Percentiles rank a stretch among this genome's conserved stretches.
Conservation (phyloP, 2,113 vertebrate species). For the Microcebus ravelobensis region DNA sequence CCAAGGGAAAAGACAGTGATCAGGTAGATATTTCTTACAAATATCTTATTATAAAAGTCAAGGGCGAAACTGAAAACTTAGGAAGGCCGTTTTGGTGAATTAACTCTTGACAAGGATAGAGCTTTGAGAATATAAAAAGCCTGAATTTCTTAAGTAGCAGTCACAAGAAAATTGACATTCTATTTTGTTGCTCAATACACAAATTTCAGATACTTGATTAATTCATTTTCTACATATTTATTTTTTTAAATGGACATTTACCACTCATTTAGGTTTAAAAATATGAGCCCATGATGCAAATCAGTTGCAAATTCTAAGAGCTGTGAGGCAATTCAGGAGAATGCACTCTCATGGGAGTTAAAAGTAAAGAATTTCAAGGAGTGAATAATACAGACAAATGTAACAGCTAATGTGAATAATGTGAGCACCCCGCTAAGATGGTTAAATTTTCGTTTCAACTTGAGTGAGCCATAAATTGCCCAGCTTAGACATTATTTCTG, state of each 20-base stretch:
- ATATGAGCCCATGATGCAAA: neutral
- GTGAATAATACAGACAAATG: neutral
- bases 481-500: neutral
- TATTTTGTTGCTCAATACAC: slow-evolving; percentile 12
- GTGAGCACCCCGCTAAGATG: neutral
- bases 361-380: neutral
- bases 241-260: neutral
- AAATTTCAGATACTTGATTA: neutral
- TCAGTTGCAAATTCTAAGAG: neutral
- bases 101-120: slow-evolving; percentile 35
- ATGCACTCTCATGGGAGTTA: neutral
- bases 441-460: neutral
- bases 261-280: neutral
- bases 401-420: neutral
- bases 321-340: neutral
- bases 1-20: neutral
- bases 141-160: neutral
- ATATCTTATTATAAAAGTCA: neutral
- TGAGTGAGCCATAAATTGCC: neutral
- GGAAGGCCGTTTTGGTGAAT: neutral
- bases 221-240: neutral
- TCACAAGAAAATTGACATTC: slow-evolving; percentile 33
- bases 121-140: neutral
- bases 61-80: neutral
- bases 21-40: neutral